These are phyloP conservation scores for Amphibalanus amphitrite DNA, from an alignment of 1,140 invertebrate genomes.

Conservation along the genomic window DNA sequence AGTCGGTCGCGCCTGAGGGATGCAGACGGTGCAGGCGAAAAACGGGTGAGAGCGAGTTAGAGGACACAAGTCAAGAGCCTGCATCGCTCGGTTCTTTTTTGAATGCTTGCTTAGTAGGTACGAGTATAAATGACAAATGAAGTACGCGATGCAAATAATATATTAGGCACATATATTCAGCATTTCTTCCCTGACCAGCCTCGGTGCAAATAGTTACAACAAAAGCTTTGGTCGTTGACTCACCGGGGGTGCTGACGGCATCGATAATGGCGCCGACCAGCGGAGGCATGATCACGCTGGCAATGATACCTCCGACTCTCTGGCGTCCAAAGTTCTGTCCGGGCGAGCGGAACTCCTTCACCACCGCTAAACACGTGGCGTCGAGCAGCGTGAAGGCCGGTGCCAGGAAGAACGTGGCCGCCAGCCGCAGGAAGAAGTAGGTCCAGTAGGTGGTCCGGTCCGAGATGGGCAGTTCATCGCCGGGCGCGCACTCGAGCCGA, in stretches of 20 bases:
- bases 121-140: no score
- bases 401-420: conserved; percentile 50
- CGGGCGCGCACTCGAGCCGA: neutral
- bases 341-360: conserved; percentile 39
- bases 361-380: conserved; percentile 58
- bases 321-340: conserved; percentile 38
- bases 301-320: conserved; percentile 54
- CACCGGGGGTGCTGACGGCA: neutral
- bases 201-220: no score
- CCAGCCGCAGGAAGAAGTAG: conserved; percentile 52
- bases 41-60: no score
- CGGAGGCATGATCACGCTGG: conserved; percentile 60
- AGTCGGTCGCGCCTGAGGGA: no score
- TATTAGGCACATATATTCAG: no score
- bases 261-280: conserved; percentile 59
- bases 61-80: no score
- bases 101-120: no score
- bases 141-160: no score
- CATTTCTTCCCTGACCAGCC: no score
- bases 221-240: no score
- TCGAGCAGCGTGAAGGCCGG: conserved; percentile 52
- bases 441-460: conserved; percentile 33
- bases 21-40: no score
- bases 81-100: no score
- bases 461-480: neutral